A percentile compares a stretch with the other conserved stretches of the same genome.
These are phyloP conservation scores for Cantharis rustica DNA, from an alignment of 2,888 invertebrate species.

Conservation along the genomic window DNA sequence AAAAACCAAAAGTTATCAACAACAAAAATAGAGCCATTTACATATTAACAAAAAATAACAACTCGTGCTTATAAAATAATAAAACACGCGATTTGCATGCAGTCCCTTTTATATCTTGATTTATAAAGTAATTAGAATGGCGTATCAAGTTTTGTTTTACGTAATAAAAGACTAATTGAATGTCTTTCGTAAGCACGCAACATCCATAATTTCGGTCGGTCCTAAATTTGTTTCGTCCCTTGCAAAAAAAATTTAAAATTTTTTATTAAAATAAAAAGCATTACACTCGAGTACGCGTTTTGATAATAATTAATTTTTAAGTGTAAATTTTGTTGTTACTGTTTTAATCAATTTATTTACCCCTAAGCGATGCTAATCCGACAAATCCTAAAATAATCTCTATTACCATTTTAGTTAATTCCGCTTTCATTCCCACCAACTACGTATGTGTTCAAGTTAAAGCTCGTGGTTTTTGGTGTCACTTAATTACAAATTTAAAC, in stretches of 20 bases:
- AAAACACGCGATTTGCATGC: neutral
- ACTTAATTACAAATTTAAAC: neutral
- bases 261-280: neutral
- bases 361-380: neutral
- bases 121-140: conserved; percentile 8
- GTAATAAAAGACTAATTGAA: conserved; percentile 13
- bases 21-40: neutral
- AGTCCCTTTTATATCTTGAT: conserved; percentile 1
- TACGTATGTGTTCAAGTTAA: neutral
- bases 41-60: neutral
- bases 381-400: conserved; percentile 3
- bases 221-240: neutral
- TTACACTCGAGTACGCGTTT: neutral
- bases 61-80: neutral
- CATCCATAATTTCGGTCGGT: conserved; percentile 13
- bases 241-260: too few relatives aligned
- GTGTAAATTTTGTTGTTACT: neutral
- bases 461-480: neutral
- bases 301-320: neutral
- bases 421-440: neutral
- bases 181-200: conserved; percentile 15
- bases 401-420: conserved; percentile 1
- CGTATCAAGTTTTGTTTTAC: conserved; percentile 12
- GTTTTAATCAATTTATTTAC: neutral
- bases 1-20: neutral